Evolutionary conservation across 2,888 invertebrate species (phyloP), one percentile per base, ranked within the genome.

Genomic region (Philereme vetulata): DNA sequence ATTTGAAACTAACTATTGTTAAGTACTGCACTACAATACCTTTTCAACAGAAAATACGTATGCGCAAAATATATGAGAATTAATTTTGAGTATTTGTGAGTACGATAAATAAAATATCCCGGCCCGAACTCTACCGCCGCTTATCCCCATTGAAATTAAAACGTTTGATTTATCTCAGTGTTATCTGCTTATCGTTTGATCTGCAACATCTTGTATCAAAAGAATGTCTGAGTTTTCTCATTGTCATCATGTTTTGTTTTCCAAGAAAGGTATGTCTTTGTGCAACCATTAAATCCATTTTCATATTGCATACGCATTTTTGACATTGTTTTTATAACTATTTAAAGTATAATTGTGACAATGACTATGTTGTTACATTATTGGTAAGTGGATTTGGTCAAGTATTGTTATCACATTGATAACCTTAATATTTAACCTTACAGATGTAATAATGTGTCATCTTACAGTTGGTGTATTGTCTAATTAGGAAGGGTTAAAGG

Each of bases 131-230:
- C 68, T 61, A 64, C 55, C 56, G 52, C 51, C 59, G 54, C 65
- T 51, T 51, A 68, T 69, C 68, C 70, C 65, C 71, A 69, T 71
- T 60, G 67, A 66, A 66, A 71, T 72, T 70, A 78, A 80, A 76
- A 77, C 66, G 70, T 46, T 60, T 48, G 58, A 62, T 81, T 89
- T 89, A 90, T 91, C 90, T 85, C 69, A 70, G 62, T 81, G 80
- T 86, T 91, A 90, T 89, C 90, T 80, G 65, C 68, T 74, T 90
- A 90, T 88, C 89, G 74, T 75, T 75, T 64, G 71, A 84, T 86
- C 82, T 78, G 67, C 70, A 77, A 81, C 81, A 84, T 88, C 80
- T 83, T 71, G 71, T 76, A 80, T 78, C 71, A 71, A 73, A 82
- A 72, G 66, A 65, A 78, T 77, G 67, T 68, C 66, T 67, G 61